A percentile compares a stretch with the other conserved stretches of the same genome.
phyloP scores from a whole-genome alignment of 2,888 invertebrate genomes.

The Busseola fusca region DNA sequence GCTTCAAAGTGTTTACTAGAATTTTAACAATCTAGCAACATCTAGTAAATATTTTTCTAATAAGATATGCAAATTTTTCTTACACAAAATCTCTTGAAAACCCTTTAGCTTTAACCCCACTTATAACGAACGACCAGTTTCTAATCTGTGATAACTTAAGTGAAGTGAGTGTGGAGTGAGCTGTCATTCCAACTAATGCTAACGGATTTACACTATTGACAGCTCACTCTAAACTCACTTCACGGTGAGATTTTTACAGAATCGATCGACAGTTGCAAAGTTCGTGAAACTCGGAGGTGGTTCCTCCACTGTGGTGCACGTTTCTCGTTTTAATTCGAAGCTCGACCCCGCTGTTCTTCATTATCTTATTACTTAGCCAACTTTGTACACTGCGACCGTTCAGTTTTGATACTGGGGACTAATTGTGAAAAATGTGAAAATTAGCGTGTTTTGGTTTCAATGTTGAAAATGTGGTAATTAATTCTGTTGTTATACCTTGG shows the following conservation, averaged over 20 bases:
- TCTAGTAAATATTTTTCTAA: slow-evolving; percentile 10
- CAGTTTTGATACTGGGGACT: slow-evolving; percentile 73
- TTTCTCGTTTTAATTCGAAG: slow-evolving; percentile 86
- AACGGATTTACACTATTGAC: too few species aligned
- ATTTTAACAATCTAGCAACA: neutral
- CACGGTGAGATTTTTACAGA: too few species aligned
- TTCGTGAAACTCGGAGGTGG: slow-evolving; percentile 45
- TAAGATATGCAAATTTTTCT: neutral
- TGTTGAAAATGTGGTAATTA: neutral
- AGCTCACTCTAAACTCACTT: too few species aligned
- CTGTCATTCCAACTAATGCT: too few species aligned
- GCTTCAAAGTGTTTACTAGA: neutral
- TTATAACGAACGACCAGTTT: slow-evolving; percentile 15
- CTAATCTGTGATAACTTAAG: too few species aligned
- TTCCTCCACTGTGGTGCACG: slow-evolving; percentile 65
- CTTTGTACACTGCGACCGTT: slow-evolving; percentile 73
- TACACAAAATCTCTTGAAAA: neutral
- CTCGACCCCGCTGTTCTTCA: slow-evolving; percentile 87
- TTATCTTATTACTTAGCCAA: slow-evolving; percentile 89
- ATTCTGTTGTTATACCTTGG: neutral
- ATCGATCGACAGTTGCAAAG: slow-evolving; percentile 25
- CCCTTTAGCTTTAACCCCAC: neutral
- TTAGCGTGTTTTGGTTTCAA: neutral
- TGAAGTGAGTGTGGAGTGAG: too few species aligned
- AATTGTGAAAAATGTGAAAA: slow-evolving; percentile 14